A percentile compares a stretch with the other conserved stretches of the same genome.
These are phyloP conservation scores for Homarus gammarus DNA, from an alignment of 2,888 invertebrate species.

Conservation along the genomic window DNA sequence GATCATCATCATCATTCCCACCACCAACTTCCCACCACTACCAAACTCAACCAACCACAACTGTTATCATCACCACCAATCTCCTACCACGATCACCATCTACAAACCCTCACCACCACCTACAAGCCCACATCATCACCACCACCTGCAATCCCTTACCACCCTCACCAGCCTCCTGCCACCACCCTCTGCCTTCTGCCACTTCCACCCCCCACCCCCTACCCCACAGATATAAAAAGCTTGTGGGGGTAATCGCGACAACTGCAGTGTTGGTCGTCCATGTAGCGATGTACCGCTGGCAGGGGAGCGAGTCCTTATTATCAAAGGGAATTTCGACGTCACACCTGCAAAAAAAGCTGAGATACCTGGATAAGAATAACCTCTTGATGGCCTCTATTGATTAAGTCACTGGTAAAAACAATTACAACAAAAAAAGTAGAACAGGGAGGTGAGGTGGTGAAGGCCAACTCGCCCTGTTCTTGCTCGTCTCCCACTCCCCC, in stretches of 20 bases:
- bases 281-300: neutral
- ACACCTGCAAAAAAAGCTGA: too few species aligned
- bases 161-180: neutral
- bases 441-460: neutral
- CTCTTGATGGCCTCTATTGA: neutral
- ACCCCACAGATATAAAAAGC: neutral
- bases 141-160: neutral
- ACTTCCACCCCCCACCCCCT: constrained; percentile 3
- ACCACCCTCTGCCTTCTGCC: too few species aligned
- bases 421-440: neutral
- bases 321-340: too few species aligned
- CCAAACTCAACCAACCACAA: neutral
- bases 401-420: neutral
- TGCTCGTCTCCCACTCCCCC: neutral
- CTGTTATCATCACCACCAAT: neutral
- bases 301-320: neutral
- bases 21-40: too few species aligned
- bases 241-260: too few species aligned
- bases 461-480: neutral
- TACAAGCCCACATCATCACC: neutral
- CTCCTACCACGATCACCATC: too few species aligned
- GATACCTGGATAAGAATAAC: too few species aligned
- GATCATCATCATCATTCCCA: neutral
- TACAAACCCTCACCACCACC: neutral
- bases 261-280: neutral